Percentiles rank a stretch among this genome's conserved stretches.
These are phyloP conservation scores for Nomada hirtipes DNA, from an alignment of 2,888 invertebrate species.

Conservation along the genomic window DNA sequence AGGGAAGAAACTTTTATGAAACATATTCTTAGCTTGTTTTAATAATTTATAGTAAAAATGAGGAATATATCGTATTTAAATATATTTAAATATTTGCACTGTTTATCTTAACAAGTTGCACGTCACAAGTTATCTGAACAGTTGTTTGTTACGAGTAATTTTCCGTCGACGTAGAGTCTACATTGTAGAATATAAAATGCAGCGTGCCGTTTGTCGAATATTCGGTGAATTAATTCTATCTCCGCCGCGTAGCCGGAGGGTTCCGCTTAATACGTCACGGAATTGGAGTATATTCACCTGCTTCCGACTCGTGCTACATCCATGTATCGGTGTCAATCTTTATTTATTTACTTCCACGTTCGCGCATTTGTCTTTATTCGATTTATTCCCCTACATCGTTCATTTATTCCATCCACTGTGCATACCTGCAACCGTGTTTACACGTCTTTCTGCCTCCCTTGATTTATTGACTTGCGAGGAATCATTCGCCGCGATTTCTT, in stretches of 20 bases:
- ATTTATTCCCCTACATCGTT: neutral
- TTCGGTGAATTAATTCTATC: neutral
- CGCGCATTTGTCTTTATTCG: neutral
- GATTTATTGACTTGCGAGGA: neutral
- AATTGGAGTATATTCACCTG: constrained; percentile 4
- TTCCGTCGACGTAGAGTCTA: too few species aligned
- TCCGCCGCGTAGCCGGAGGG: constrained; percentile 1
- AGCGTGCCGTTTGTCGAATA: neutral
- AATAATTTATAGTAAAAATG: too few species aligned
- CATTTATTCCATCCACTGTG: neutral
- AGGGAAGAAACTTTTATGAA: too few species aligned
- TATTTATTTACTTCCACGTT: constrained; percentile 4
- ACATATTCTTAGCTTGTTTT: too few species aligned
- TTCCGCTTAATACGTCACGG: neutral
- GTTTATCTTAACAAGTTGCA: too few species aligned
- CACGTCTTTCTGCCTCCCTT: neutral
- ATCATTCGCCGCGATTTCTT: too few species aligned
- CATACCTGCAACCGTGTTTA: neutral
- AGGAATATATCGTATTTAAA: too few species aligned
- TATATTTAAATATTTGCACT: too few species aligned
- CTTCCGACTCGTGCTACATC: neutral
- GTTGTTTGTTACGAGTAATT: neutral
- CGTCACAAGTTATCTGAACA: neutral
- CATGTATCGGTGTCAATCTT: neutral
- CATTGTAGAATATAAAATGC: neutral